Percentiles rank a stretch among this genome's conserved stretches.
phyloP scores from a whole-genome alignment of 2,113 vertebrate genomes.

The Hippolais icterina region DNA sequence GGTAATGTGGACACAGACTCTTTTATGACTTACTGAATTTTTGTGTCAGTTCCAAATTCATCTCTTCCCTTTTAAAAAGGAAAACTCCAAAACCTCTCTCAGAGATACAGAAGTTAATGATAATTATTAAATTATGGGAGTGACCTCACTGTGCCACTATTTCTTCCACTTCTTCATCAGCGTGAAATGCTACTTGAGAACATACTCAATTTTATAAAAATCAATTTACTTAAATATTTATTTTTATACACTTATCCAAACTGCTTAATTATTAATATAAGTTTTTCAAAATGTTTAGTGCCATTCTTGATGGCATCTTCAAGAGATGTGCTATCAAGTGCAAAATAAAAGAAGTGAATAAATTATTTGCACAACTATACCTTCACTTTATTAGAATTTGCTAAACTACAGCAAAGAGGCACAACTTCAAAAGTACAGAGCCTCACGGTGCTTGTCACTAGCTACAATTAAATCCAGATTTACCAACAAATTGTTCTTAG shows the following conservation, averaged over 20 bases:
- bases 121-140: neutral
- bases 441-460: neutral
- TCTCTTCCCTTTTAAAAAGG: neutral
- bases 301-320: neutral
- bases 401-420: neutral
- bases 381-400: neutral
- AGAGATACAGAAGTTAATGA: neutral
- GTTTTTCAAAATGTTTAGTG: neutral
- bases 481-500: neutral
- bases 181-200: neutral
- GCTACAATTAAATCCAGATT: neutral
- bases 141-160: neutral
- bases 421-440: neutral
- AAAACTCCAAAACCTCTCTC: neutral
- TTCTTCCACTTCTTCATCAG: neutral
- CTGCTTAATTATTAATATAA: neutral
- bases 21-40: neutral
- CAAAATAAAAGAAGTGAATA: neutral
- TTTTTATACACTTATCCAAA: neutral
- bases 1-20: neutral
- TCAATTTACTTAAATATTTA: neutral
- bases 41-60: neutral
- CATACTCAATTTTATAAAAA: neutral
- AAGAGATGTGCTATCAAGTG: neutral
- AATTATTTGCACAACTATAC: neutral